Percentiles rank a stretch among this genome's conserved stretches.
Evolutionary conservation across 2,113 vertebrate species (phyloP).

Genomic region (Lynx canadensis): DNA sequence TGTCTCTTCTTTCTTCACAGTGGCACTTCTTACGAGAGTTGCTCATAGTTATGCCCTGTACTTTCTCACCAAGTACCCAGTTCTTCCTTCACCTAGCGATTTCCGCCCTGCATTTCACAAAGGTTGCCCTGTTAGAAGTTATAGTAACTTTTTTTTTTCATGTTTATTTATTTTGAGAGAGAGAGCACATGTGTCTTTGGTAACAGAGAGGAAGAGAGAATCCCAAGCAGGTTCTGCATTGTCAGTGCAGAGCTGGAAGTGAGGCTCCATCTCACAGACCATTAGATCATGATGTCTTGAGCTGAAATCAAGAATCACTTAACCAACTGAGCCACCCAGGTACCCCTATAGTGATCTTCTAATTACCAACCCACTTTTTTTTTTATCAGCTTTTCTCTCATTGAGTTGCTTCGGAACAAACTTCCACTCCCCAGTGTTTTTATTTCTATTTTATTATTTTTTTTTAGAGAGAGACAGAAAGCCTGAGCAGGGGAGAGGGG

Average conservation of each 20-base stretch:
- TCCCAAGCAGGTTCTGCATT: no score
- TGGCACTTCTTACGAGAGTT: neutral
- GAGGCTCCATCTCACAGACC: no score
- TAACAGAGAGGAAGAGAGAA: no score
- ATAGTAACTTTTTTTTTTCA: neutral
- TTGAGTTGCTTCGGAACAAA: conserved; percentile 1
- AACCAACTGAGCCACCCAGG: no score
- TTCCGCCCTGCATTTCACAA: neutral
- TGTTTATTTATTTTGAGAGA: no score
- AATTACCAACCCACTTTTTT: neutral
- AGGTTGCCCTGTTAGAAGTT: conserved; percentile 4
- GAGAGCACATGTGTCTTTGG: no score
- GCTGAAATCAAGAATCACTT: no score
- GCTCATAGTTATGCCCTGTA: neutral
- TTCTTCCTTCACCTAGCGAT: conserved; percentile 20
- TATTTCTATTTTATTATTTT: no score
- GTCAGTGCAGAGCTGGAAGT: no score
- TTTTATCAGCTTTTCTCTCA: neutral
- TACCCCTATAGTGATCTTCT: neutral
- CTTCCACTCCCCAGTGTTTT: neutral
- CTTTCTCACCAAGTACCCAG: neutral
- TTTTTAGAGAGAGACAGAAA: no score
- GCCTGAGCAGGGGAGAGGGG: no score
- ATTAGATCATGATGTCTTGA: no score
- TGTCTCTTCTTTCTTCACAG: conserved; percentile 4